Conservation (phyloP, 2,113 vertebrate genomes). For the Gasterosteus nipponicus region DNA sequence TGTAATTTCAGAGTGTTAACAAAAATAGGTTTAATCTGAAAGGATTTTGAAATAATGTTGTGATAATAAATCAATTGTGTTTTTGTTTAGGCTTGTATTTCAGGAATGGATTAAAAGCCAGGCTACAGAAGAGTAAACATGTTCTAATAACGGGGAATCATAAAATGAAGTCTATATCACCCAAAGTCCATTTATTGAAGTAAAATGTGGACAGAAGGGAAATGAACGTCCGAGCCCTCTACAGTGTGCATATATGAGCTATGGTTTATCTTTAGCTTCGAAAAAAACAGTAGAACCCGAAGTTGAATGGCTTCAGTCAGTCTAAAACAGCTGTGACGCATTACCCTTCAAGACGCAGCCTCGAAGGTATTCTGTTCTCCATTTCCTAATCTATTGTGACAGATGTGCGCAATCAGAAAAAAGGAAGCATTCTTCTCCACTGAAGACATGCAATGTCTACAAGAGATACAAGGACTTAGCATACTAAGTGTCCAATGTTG, state of each 20-base stretch:
- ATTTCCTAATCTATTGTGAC: slow-evolving; percentile 70
- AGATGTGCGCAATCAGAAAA: slow-evolving; percentile 70
- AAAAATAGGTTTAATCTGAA: slow-evolving; percentile 23
- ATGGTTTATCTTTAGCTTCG: slow-evolving; percentile 30
- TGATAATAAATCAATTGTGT: not conserved
- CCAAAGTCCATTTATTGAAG: slow-evolving; percentile 8
- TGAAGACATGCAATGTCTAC: slow-evolving; percentile 55
- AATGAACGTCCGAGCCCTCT: not conserved
- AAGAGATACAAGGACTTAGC: slow-evolving; percentile 25
- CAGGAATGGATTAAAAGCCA: not conserved
- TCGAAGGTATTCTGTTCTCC: slow-evolving; percentile 61
- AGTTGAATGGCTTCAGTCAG: slow-evolving; percentile 45
- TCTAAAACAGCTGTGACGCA: slow-evolving; percentile 74
- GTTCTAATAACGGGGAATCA: not conserved
- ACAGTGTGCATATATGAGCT: slow-evolving; percentile 29
- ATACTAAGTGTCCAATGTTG: slow-evolving; percentile 34
- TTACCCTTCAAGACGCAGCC: slow-evolving; percentile 60
- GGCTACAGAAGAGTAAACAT: not conserved
- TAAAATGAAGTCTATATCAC: not conserved
- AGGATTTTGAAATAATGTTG: slow-evolving; percentile 4
- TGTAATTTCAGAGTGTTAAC: slow-evolving; percentile 14
- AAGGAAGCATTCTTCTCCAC: slow-evolving; percentile 65
- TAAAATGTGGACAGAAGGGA: not conserved
- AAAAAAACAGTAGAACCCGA: slow-evolving; percentile 50
- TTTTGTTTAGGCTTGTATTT: not conserved